Conservation (phyloP, 2,888 invertebrate genomes). For the Thereva nobilitata region DNA sequence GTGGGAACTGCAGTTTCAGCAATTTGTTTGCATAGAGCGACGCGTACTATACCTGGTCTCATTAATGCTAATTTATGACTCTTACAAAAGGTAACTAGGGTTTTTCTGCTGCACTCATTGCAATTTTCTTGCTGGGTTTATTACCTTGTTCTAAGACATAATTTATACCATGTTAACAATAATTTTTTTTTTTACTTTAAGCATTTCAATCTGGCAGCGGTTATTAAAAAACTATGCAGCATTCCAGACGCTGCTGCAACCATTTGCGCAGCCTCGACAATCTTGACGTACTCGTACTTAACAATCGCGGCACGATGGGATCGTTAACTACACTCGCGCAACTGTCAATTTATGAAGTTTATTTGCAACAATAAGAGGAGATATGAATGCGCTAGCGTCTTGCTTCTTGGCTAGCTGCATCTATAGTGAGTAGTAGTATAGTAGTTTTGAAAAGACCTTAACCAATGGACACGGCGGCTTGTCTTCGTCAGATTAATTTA, state of each 20-base stretch:
- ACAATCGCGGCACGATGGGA: slow-evolving; percentile 19
- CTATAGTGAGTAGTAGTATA: not conserved
- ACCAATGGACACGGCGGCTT: slow-evolving; percentile 15
- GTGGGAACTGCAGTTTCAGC: too few species aligned
- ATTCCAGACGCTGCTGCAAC: slow-evolving; percentile 12
- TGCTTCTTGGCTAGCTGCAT: slow-evolving; percentile 13
- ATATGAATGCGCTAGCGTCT: slow-evolving; percentile 28
- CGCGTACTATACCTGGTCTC: too few species aligned
- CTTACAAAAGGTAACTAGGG: too few species aligned
- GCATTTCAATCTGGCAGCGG: too few species aligned
- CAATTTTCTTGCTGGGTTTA: slow-evolving; percentile 4
- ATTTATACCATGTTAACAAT: slow-evolving; percentile 1
- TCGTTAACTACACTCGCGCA: slow-evolving; percentile 22
- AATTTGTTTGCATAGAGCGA: too few species aligned
- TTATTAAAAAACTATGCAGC: not conserved
- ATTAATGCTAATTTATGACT: too few species aligned
- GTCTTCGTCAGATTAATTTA: slow-evolving; percentile 19
- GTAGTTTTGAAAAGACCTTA: not conserved
- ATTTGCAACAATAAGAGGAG: slow-evolving; percentile 32
- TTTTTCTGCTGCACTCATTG: slow-evolving; percentile 24
- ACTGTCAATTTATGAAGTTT: slow-evolving; percentile 35
- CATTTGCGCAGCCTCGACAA: not conserved
- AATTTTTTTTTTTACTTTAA: too few species aligned
- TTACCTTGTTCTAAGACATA: slow-evolving; percentile 20
- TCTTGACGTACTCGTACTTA: not conserved